Evolutionary conservation across 2,888 invertebrate species (phyloP), one percentile per base, ranked within the genome.

Genomic region (Cephus nigrinus): DNA sequence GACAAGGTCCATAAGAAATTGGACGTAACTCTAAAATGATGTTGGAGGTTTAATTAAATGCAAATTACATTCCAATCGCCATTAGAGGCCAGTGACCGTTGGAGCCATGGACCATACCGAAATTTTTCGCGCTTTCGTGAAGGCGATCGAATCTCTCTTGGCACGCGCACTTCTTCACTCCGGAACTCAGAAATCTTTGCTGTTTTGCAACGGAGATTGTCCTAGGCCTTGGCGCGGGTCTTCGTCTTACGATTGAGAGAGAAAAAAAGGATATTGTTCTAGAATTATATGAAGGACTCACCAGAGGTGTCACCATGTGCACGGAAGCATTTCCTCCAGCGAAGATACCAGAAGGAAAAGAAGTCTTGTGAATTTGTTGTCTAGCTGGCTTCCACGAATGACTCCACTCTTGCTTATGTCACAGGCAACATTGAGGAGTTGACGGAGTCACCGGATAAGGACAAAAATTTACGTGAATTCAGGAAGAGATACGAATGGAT

Each of bases 241-340:
- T 23, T 55, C 55, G 55, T 55, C 55, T 55, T 55, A 55, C 23
- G 55, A 55, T 23, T 15, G 9, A 23, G 23, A 55, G 15, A 55
- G 15, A 40, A 40, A 55, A 23, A 23, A 9, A 2, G 2, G 23
- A 55, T 55, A 55, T 55, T 55, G 2, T 23, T 55, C 55, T 55
- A 55, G 9, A 15, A 55, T 55, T 55, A 55, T 55, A 55, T 3
- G 55, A 9, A 55, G 81, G 83, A 88, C 88, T 88, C 83, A 88
- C 88, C 85, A 84, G 85, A 82, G 84, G 85, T 87, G 85, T 89
- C 87, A 89, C 86, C 89, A 89, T 88, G 86, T 89, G 89, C 87
- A 86, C 82, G 82, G 80, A 82, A 86, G 82, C 88, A 89, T 89
- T 83, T 81, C 80, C 78, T 81, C 55, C 55, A 55, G 55, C 55